phyloP scores from a whole-genome alignment of 2,113 vertebrate species.

The Cyprinus carpio region DNA sequence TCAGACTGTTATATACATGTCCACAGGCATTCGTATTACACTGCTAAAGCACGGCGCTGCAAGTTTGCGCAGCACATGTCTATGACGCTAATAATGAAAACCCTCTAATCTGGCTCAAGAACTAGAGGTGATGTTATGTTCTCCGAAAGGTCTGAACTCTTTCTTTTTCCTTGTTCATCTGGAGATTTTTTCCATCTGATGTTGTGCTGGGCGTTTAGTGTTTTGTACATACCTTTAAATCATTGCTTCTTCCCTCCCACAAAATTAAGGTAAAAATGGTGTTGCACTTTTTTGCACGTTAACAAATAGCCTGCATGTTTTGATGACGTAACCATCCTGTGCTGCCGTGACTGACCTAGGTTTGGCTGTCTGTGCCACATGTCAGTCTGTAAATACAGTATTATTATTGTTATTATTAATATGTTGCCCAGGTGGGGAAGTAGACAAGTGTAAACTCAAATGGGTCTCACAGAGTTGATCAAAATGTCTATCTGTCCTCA shows the following conservation, averaged over 20 bases:
- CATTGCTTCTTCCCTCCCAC: constrained; percentile 59
- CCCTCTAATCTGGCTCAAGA: constrained; percentile 25
- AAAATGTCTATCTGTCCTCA: constrained; percentile 59
- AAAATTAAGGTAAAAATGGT: constrained; percentile 48
- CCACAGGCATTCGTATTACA: constrained; percentile 41
- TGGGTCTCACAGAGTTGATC: constrained; percentile 42
- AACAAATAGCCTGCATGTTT: constrained; percentile 69
- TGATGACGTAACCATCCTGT: constrained; percentile 53
- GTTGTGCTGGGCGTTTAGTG: constrained; percentile 14
- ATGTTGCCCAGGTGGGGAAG: constrained; percentile 36
- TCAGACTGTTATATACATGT: constrained; percentile 53
- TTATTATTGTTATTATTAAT: constrained; percentile 52
- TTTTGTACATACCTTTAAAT: constrained; percentile 70
- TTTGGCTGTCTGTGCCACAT: constrained; percentile 63
- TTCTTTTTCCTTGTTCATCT: constrained; percentile 20
- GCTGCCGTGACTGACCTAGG: constrained; percentile 54
- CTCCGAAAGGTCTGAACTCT: constrained; percentile 1
- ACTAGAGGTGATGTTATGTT: not conserved
- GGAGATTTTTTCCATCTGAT: constrained; percentile 62
- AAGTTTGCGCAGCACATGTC: not conserved
- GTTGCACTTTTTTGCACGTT: constrained; percentile 65
- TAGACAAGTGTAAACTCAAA: constrained; percentile 32
- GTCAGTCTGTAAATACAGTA: constrained; percentile 65
- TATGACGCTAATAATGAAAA: constrained; percentile 29
- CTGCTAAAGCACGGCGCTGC: constrained; percentile 29